Evolutionary conservation across 1,140 invertebrate species (phyloP), one percentile per base, ranked within the genome.

Genomic region (Diplogasteroides magnus): DNA sequence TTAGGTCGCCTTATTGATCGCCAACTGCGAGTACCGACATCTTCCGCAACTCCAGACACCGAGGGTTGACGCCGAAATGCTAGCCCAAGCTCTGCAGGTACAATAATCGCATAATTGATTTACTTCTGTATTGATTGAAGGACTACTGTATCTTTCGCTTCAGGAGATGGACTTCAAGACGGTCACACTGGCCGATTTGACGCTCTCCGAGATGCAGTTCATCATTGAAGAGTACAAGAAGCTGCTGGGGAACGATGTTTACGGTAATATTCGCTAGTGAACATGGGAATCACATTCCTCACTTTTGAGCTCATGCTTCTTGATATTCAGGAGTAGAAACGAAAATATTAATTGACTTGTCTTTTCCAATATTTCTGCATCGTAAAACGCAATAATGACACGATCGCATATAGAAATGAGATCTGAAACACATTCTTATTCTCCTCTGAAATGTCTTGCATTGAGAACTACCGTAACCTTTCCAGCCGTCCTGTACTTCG

Each of bases 401-500:
- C n/a, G n/a, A n/a, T n/a, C n/a, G n/a, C n/a, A n/a, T n/a, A n/a
- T n/a, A n/a, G n/a, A n/a, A n/a, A n/a, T n/a, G n/a, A n/a, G n/a
- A n/a, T n/a, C n/a, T n/a, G n/a, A n/a, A n/a, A n/a, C n/a, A n/a
- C n/a, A n/a, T n/a, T n/a, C n/a, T n/a, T n/a, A n/a, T n/a, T n/a
- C n/a, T n/a, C n/a, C n/a, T n/a, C n/a, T n/a, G n/a, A n/a, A n/a
- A n/a, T n/a, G n/a, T n/a, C n/a, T n/a, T n/a, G n/a, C n/a, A 63
- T 61, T 13, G 23, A 6, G n/a, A 61, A 23, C 2, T 68, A 66
- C 15, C 11, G 14, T 63, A 26, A 3, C 26, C 19, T 19, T 77
- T 77, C 67, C 59, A 83, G 81, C 81, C 64, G 82, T 86, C 23
- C 85, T 86, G 67, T 86, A 86, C 67, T 86, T 86, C 68, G 85